Evolutionary conservation across 2,797 vertebrate species (phyloP).

Genomic region (Carcharodon carcharias): DNA sequence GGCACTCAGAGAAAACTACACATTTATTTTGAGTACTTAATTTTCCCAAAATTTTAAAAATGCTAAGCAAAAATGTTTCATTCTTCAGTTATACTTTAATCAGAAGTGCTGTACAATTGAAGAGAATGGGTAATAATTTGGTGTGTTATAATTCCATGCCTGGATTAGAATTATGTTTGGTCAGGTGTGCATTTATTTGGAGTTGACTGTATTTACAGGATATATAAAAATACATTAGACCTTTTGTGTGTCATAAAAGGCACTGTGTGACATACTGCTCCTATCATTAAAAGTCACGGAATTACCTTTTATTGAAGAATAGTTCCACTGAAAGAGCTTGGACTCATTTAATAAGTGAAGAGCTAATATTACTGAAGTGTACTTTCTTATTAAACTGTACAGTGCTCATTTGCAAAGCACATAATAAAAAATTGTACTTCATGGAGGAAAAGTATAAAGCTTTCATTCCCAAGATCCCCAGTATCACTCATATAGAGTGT

Average conservation of each 20-base stretch:
- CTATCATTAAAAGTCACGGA: slow-evolving; percentile 22
- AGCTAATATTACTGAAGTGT: slow-evolving; percentile 34
- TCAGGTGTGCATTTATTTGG: not conserved
- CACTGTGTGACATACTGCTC: not conserved
- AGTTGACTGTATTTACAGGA: slow-evolving; percentile 34
- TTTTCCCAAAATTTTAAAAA: not conserved
- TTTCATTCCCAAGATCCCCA: slow-evolving; percentile 62
- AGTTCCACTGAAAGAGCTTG: slow-evolving; percentile 27
- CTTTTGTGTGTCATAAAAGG: slow-evolving; percentile 18
- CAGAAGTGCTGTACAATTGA: not conserved
- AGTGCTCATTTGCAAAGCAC: slow-evolving; percentile 31
- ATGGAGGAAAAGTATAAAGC: slow-evolving; percentile 56
- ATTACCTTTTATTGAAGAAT: slow-evolving; percentile 36
- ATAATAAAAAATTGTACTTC: slow-evolving; percentile 33
- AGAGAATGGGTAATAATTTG: not conserved
- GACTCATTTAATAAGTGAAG: slow-evolving; percentile 26
- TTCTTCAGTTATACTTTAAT: not conserved
- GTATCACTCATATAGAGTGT: slow-evolving; percentile 69
- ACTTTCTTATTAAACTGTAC: slow-evolving; percentile 35
- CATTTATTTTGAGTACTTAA: not conserved
- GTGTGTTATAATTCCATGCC: not conserved
- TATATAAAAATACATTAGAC: slow-evolving; percentile 18
- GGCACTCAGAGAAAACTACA: not conserved
- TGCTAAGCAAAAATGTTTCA: not conserved
- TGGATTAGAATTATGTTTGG: slow-evolving; percentile 31